A percentile compares a stretch with the other conserved stretches of the same genome.
Conservation (phyloP, 2,113 vertebrate genomes). For the Dascyllus trimaculatus region DNA sequence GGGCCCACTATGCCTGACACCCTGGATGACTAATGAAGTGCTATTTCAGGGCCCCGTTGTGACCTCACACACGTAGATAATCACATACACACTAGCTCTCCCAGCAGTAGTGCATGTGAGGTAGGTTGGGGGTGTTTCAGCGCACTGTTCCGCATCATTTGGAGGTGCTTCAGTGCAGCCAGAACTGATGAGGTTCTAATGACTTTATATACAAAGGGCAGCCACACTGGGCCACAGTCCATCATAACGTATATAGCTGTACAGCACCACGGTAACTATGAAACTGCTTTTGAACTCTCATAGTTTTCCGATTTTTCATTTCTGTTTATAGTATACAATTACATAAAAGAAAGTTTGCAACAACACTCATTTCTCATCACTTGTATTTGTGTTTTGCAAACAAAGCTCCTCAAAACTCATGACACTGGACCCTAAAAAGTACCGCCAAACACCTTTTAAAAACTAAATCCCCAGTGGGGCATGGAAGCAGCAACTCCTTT, state of each 20-base stretch:
- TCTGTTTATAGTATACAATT: background rate
- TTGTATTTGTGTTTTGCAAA: slow-evolving; percentile 9
- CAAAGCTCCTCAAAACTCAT: slow-evolving; percentile 27
- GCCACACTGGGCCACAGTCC: slow-evolving; percentile 55
- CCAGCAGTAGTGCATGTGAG: slow-evolving; percentile 59
- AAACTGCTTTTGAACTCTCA: slow-evolving; percentile 8
- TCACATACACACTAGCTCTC: slow-evolving; percentile 59
- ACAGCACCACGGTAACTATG: background rate
- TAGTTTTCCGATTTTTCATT: slow-evolving; percentile 33
- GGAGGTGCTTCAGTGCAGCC: slow-evolving; percentile 77
- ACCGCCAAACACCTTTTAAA: slow-evolving; percentile 59
- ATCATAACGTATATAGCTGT: slow-evolving; percentile 38
- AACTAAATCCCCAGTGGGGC: slow-evolving; percentile 30
- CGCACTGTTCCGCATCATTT: slow-evolving; percentile 81
- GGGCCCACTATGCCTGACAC: slow-evolving; percentile 65
- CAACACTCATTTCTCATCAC: slow-evolving; percentile 4
- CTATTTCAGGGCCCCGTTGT: slow-evolving; percentile 80
- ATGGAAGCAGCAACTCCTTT: slow-evolving; percentile 37
- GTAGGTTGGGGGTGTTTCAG: slow-evolving; percentile 62
- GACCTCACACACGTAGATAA: slow-evolving; percentile 72
- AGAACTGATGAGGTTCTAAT: slow-evolving; percentile 83
- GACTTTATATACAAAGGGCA: slow-evolving; percentile 81
- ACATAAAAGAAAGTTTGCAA: slow-evolving; percentile 15
- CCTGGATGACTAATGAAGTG: slow-evolving; percentile 83
- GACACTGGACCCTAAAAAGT: slow-evolving; percentile 38